Percentiles rank a stretch among this genome's conserved stretches.
These are phyloP conservation scores for Polypedilum pembai DNA, from an alignment of 1,140 invertebrate genomes.

Conservation along the genomic window DNA sequence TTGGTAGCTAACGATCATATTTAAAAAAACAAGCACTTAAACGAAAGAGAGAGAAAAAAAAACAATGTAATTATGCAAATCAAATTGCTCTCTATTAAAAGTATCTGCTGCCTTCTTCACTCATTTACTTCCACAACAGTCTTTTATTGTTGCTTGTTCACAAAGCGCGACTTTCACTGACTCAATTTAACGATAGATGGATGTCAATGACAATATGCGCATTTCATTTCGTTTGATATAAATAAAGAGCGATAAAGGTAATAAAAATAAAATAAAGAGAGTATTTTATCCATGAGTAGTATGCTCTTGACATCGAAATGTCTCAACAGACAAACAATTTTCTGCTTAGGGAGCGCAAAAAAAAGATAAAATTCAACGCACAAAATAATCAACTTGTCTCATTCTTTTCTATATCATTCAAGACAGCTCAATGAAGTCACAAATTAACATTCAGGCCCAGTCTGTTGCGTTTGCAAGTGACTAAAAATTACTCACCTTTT, in stretches of 20 bases:
- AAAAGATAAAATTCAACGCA: too few species aligned
- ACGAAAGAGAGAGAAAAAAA: not conserved
- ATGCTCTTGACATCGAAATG: conserved; percentile 11
- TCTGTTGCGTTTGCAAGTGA: too few species aligned
- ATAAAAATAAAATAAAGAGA: not conserved
- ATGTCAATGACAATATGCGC: not conserved
- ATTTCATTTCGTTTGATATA: not conserved
- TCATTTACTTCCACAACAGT: not conserved
- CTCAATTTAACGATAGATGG: not conserved
- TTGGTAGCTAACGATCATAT: conserved; percentile 11
- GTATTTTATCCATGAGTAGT: not conserved
- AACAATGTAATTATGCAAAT: conserved; percentile 19
- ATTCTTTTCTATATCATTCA: too few species aligned
- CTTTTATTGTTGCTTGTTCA: not conserved
- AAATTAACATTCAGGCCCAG: too few species aligned
- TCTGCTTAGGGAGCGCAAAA: too few species aligned
- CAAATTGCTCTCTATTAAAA: conserved; percentile 7
- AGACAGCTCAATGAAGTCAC: too few species aligned
- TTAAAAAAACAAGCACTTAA: conserved; percentile 16
- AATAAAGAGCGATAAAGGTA: not conserved
- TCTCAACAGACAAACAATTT: not conserved
- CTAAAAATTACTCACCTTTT: too few species aligned
- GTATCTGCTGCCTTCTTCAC: not conserved
- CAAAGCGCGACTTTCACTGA: not conserved
- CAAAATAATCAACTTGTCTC: too few species aligned